Evolutionary conservation across 2,797 vertebrate species (phyloP).

Genomic region (Meriones psammophilus): DNA sequence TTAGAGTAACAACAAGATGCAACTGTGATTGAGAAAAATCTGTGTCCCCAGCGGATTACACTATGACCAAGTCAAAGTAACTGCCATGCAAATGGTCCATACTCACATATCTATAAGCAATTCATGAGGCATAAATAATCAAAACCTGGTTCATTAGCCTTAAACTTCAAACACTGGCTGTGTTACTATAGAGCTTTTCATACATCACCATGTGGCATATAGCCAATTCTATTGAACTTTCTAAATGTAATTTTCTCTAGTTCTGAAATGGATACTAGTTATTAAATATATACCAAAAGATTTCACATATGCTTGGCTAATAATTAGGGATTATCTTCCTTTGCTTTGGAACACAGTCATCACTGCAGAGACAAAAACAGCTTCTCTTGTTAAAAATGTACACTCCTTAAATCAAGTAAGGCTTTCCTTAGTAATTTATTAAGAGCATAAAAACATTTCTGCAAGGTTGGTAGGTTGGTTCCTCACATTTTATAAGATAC

Average conservation of each 20-base stretch:
- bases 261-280: background rate
- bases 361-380: background rate
- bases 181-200: background rate
- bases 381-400: background rate
- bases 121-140: conserved; percentile 1
- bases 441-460: background rate
- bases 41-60: background rate
- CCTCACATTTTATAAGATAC: background rate
- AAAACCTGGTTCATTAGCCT: background rate
- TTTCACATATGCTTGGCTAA: background rate
- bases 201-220: background rate
- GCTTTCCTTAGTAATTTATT: background rate
- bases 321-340: background rate
- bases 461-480: background rate
- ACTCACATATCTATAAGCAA: background rate
- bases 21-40: background rate
- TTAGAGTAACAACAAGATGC: background rate
- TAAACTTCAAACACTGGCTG: background rate
- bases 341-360: background rate
- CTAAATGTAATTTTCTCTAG: background rate
- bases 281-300: background rate
- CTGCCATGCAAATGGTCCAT: background rate
- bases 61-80: background rate
- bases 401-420: background rate
- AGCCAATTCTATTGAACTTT: background rate